These are phyloP conservation scores for Drosophila paulistorum DNA, from an alignment of 1,140 invertebrate species.

Conservation along the genomic window DNA sequence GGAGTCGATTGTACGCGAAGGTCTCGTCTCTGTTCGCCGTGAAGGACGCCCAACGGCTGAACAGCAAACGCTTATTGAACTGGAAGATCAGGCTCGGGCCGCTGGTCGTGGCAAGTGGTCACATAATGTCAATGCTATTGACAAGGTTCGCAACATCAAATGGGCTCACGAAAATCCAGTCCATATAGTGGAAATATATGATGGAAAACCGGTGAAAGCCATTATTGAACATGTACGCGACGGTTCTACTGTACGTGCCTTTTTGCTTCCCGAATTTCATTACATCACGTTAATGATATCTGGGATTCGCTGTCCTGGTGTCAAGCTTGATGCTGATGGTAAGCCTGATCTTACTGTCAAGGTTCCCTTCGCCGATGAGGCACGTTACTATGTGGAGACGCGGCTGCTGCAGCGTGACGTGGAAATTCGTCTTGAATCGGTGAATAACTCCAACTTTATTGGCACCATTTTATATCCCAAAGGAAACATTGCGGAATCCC, in stretches of 20 bases:
- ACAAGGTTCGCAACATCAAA: slow-evolving; percentile 92
- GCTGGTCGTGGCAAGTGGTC: slow-evolving; percentile 95
- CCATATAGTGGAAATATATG: slow-evolving; percentile 91
- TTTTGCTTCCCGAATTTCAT: slow-evolving; percentile 90
- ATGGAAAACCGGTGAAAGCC: slow-evolving; percentile 91
- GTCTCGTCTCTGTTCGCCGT: slow-evolving; percentile 92
- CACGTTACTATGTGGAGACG: slow-evolving; percentile 94
- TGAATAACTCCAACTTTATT: slow-evolving; percentile 96
- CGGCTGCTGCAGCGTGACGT: slow-evolving; percentile 96
- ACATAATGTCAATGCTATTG: slow-evolving; percentile 83
- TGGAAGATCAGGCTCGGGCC: slow-evolving; percentile 95
- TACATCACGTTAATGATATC: slow-evolving; percentile 97
- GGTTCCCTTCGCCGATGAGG: slow-evolving; percentile 84
- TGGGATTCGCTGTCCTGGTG: slow-evolving; percentile 93
- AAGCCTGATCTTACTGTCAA: slow-evolving; percentile 85
- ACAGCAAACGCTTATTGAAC: slow-evolving; percentile 88
- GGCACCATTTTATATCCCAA: slow-evolving; percentile 97
- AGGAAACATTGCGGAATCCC: slow-evolving; percentile 96
- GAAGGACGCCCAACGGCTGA: slow-evolving; percentile 89
- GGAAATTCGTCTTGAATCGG: slow-evolving; percentile 94
- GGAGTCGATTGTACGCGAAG: slow-evolving; percentile 93
- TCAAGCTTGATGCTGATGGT: slow-evolving; percentile 88
- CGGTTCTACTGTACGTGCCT: slow-evolving; percentile 96
- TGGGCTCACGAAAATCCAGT: slow-evolving; percentile 94
- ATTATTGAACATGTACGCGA: slow-evolving; percentile 98